Evolutionary conservation across 2,113 vertebrate species (phyloP).

Genomic region (Amphiprion percula): DNA sequence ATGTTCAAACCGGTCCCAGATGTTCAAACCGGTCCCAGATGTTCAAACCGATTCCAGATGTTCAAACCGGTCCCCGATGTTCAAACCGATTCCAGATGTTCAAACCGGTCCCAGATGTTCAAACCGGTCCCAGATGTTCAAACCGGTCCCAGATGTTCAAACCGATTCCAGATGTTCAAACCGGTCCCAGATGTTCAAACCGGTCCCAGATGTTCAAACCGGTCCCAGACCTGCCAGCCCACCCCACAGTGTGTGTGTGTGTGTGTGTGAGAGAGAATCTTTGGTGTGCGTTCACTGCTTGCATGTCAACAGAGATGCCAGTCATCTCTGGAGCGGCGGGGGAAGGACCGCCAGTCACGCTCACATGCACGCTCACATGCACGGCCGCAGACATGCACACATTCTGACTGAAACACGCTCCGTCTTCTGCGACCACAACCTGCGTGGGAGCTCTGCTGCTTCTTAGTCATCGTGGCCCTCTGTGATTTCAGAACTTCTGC

Average conservation of each 20-base stretch:
- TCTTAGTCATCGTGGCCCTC: conserved; percentile 55
- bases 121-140: too few relatives aligned
- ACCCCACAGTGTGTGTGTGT: conserved; percentile 20
- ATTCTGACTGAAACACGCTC: conserved; percentile 20
- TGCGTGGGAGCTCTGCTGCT: conserved; percentile 53
- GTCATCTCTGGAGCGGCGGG: conserved; percentile 57
- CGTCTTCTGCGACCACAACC: conserved; percentile 33
- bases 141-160: too few relatives aligned
- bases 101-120: too few relatives aligned
- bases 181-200: too few relatives aligned
- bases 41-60: too few relatives aligned
- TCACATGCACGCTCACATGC: background rate
- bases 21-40: too few relatives aligned
- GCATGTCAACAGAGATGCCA: conserved; percentile 39
- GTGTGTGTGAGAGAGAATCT: conserved; percentile 4
- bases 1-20: too few relatives aligned
- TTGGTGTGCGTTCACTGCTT: background rate
- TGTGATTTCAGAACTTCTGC: conserved; percentile 52
- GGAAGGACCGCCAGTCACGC: conserved; percentile 18
- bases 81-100: too few relatives aligned
- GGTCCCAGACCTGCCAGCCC: background rate
- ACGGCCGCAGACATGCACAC: conserved; percentile 1
- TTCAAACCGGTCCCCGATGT: too few relatives aligned
- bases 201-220: too few relatives aligned
- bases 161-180: too few relatives aligned